Evolutionary conservation across 1,140 invertebrate species (phyloP).

Genomic region (Zaprionus africanus): DNA sequence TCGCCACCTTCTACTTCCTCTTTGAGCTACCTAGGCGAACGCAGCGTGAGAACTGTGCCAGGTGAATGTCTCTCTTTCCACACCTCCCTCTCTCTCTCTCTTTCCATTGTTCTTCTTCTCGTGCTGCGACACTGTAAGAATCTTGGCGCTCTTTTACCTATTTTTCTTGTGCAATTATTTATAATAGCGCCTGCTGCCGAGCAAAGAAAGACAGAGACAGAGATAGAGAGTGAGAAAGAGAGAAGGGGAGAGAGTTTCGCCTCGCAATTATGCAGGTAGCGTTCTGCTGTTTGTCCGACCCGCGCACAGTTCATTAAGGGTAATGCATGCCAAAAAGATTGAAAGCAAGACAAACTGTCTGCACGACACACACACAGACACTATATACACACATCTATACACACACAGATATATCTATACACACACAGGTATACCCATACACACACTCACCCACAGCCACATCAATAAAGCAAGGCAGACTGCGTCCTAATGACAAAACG

Average conservation of each 20-base stretch:
- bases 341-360: constrained; percentile 66
- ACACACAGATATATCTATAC: constrained; percentile 12
- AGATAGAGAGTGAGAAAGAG: not conserved
- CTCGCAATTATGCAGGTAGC: constrained; percentile 61
- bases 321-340: constrained; percentile 75
- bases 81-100: constrained; percentile 28
- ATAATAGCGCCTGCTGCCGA: constrained; percentile 65
- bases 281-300: constrained; percentile 30
- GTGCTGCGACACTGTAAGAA: constrained; percentile 49
- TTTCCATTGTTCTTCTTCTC: constrained; percentile 16
- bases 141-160: constrained; percentile 68
- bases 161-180: constrained; percentile 81
- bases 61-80: constrained; percentile 55
- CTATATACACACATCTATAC: constrained; percentile 18
- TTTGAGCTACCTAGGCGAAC: not conserved
- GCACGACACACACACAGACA: constrained; percentile 28
- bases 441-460: constrained; percentile 9
- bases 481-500: constrained; percentile 58
- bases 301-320: constrained; percentile 71
- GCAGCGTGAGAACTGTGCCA: constrained; percentile 76
- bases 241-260: not conserved
- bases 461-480: constrained; percentile 24
- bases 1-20: not conserved
- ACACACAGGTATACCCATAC: constrained; percentile 14
- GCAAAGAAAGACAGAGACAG: constrained; percentile 3